Percentiles rank a stretch among this genome's conserved stretches.
Conservation (phyloP, 1,140 invertebrate genomes). For the Bombus superbus region DNA sequence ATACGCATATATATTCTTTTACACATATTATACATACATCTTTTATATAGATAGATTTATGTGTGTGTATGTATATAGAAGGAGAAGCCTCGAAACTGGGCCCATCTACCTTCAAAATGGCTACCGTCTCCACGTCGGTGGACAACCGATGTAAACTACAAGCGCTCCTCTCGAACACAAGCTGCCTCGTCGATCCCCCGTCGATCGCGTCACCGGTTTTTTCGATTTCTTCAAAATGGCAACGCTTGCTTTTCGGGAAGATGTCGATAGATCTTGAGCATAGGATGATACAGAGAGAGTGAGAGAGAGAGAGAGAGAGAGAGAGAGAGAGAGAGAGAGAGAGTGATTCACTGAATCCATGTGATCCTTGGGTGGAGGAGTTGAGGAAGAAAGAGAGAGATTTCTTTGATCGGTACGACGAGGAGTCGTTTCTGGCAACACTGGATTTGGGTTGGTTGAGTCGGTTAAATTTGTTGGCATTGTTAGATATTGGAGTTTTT, state of each 20-base stretch:
- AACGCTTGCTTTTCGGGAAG: not conserved
- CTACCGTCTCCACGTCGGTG: constrained; percentile 62
- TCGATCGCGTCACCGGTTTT: constrained; percentile 2
- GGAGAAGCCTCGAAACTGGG: constrained; percentile 63
- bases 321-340: too few relatives aligned
- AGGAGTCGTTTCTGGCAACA: not conserved
- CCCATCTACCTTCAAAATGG: constrained; percentile 55
- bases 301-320: too few relatives aligned
- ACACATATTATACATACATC: not conserved
- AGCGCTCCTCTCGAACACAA: not conserved
- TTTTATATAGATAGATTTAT: too few relatives aligned
- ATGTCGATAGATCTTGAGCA: not conserved
- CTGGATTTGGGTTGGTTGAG: not conserved
- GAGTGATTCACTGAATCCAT: not conserved
- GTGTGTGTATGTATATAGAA: not conserved
- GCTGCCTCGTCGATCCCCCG: not conserved
- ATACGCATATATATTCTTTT: too few relatives aligned
- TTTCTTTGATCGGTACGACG: not conserved
- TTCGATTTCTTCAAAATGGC: not conserved
- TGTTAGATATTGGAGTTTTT: not conserved
- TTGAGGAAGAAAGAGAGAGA: not conserved
- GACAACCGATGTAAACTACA: constrained; percentile 32
- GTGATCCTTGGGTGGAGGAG: not conserved
- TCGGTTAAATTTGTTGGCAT: not conserved
- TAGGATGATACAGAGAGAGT: not conserved